These are phyloP conservation scores for Strongylocentrotus purpuratus DNA, from an alignment of 35 echinoderm and acorn worm genomes.

Conservation along the genomic window DNA sequence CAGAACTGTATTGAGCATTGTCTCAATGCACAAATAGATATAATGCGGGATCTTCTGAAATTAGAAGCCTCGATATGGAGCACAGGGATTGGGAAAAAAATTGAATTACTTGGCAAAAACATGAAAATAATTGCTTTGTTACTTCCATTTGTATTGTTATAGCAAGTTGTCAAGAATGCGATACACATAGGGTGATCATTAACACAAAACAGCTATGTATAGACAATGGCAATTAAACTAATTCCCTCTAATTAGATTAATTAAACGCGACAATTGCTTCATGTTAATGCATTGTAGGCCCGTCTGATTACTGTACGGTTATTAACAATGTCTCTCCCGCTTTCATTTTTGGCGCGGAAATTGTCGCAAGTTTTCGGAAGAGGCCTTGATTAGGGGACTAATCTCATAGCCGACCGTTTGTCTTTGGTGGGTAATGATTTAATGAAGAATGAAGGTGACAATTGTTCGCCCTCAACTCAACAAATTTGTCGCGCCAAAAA, in stretches of 20 bases:
- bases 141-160: neutral
- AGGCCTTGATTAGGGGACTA: neutral
- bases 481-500: neutral
- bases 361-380: constrained; percentile 10
- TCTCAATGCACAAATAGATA: no score
- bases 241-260: neutral
- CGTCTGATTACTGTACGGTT: neutral
- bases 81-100: neutral
- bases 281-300: neutral
- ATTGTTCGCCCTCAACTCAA: neutral
- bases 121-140: neutral
- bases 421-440: neutral
- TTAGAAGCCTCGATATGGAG: no score
- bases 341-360: neutral
- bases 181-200: neutral
- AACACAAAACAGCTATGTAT: neutral
- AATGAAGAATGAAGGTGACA: constrained; percentile 3
- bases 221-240: neutral
- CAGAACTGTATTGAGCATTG: no score
- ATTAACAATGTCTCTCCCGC: neutral
- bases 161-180: neutral
- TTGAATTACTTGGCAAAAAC: neutral
- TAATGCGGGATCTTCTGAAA: no score
- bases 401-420: neutral
- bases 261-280: neutral